A percentile compares a stretch with the other conserved stretches of the same genome.
phyloP scores from a whole-genome alignment of 1,140 invertebrate genomes.

The Patella vulgata region DNA sequence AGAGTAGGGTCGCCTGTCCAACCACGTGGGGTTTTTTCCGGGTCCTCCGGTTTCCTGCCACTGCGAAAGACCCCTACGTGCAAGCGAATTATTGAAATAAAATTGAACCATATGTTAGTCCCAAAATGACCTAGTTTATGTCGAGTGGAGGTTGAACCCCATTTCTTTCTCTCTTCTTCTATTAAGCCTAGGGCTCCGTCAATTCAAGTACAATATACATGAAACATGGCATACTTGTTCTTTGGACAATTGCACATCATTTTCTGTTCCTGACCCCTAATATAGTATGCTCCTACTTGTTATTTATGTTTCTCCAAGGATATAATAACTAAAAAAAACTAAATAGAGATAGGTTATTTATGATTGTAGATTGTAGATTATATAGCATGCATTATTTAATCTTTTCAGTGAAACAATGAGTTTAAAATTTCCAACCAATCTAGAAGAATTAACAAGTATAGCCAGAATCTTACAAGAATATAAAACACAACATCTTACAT shows the following conservation, averaged over 20 bases:
- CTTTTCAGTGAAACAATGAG: conserved; percentile 36
- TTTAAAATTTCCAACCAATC: conserved; percentile 67
- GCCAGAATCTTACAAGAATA: conserved; percentile 65
- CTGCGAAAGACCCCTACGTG: too few relatives aligned
- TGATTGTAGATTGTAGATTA: neutral
- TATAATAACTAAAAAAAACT: neutral
- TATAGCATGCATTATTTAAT: neutral
- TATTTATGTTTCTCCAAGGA: neutral
- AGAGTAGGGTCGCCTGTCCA: too few relatives aligned
- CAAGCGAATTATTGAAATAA: too few relatives aligned
- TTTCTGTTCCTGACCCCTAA: conserved; percentile 2
- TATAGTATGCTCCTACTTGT: neutral
- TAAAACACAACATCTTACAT: conserved; percentile 68
- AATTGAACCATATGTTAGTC: too few relatives aligned
- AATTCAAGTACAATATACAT: too few relatives aligned
- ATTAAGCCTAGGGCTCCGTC: neutral
- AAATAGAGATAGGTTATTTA: neutral
- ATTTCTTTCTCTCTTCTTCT: neutral
- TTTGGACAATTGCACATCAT: neutral
- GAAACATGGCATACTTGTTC: too few relatives aligned
- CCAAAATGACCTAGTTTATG: too few relatives aligned
- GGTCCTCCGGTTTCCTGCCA: too few relatives aligned
- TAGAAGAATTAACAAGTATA: conserved; percentile 67
- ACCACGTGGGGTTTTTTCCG: too few relatives aligned
- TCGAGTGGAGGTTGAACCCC: too few relatives aligned